Percentiles rank a stretch among this genome's conserved stretches.
phyloP scores from a whole-genome alignment of 2,113 vertebrate species.

The Bos javanicus region DNA sequence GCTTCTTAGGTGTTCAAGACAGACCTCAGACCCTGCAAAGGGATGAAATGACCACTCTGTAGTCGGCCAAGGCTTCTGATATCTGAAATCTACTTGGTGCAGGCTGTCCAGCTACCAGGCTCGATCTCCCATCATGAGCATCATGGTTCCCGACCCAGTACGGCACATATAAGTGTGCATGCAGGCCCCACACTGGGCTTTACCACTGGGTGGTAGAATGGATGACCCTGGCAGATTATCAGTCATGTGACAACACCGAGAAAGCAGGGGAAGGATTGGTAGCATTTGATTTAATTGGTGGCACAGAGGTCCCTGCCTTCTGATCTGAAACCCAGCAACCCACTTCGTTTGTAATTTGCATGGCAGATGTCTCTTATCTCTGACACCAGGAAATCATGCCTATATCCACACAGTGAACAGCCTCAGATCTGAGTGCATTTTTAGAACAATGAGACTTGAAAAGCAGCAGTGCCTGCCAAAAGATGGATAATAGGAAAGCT shows the following conservation, averaged over 20 bases:
- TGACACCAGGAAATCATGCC: constrained; percentile 54
- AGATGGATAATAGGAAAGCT: constrained; percentile 67
- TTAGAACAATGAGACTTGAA: constrained; percentile 69
- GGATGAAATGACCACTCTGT: constrained; percentile 40
- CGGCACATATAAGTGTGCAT: accelerated
- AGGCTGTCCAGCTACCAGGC: not conserved
- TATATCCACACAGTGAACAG: constrained; percentile 44
- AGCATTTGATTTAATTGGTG: constrained; percentile 9
- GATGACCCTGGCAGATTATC: constrained; percentile 59
- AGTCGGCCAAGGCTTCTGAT: not conserved
- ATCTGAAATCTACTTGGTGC: not conserved
- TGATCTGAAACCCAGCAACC: constrained; percentile 45
- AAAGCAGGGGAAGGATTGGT: constrained; percentile 24
- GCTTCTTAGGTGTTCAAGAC: constrained; percentile 35
- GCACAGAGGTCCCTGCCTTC: constrained; percentile 28
- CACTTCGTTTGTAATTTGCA: constrained; percentile 64
- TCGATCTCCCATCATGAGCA: not conserved
- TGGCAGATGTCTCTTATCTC: constrained; percentile 71
- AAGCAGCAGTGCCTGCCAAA: constrained; percentile 60
- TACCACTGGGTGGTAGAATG: not conserved
- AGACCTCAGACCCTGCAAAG: constrained; percentile 47
- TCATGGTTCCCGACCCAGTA: accelerated
- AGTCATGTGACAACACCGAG: not conserved
- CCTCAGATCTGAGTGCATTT: constrained; percentile 62
- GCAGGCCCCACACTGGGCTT: not conserved